These are phyloP conservation scores for Cantharis nigra DNA, from an alignment of 2,888 invertebrate species.

Conservation along the genomic window DNA sequence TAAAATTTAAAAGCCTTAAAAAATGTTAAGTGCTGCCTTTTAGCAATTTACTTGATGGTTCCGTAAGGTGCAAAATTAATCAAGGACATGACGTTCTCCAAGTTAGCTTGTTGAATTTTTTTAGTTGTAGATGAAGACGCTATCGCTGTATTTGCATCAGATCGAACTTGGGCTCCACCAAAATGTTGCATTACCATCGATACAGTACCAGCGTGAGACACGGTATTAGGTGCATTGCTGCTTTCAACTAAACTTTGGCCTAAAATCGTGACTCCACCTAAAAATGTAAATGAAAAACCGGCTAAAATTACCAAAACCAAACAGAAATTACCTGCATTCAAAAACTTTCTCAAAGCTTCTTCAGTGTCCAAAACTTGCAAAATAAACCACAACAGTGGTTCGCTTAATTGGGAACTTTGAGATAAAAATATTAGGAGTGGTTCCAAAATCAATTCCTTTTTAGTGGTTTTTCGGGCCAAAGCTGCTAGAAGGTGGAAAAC, in stretches of 20 bases:
- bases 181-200: conserved; percentile 67
- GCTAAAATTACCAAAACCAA: background rate
- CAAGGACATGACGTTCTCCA: conserved; percentile 75
- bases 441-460: conserved; percentile 74
- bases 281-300: conserved; percentile 18
- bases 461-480: conserved; percentile 75
- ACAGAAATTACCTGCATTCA: conserved; percentile 62
- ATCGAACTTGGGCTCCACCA: conserved; percentile 54
- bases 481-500: conserved; percentile 83
- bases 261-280: conserved; percentile 71
- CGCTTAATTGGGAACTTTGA: conserved; percentile 69
- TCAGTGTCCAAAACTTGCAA: conserved; percentile 79
- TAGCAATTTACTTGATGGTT: conserved; percentile 52
- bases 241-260: conserved; percentile 78
- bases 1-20: conserved; percentile 11
- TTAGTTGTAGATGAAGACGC: conserved; percentile 48
- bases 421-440: conserved; percentile 75
- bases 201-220: conserved; percentile 59
- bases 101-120: conserved; percentile 54
- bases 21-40: background rate
- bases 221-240: conserved; percentile 71
- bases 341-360: conserved; percentile 74
- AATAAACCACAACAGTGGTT: conserved; percentile 84
- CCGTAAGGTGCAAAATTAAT: conserved; percentile 91
- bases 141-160: conserved; percentile 51